Percentiles rank a stretch among this genome's conserved stretches.
Evolutionary conservation across 1,140 invertebrate species (phyloP).

Genomic region (Pseudomyrmex sp.): DNA sequence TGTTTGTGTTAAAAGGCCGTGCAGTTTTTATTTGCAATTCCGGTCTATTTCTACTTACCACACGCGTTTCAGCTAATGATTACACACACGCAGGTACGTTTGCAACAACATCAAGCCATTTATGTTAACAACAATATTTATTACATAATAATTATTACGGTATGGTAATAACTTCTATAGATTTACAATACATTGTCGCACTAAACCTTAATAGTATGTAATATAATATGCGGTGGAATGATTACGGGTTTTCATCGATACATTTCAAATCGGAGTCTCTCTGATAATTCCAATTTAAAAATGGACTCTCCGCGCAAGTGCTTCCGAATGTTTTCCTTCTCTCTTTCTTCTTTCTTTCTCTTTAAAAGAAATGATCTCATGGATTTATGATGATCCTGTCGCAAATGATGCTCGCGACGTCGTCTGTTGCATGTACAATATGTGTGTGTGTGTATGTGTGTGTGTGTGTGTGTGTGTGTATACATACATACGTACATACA

Average conservation of each 20-base stretch:
- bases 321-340: background rate
- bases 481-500: conserved; percentile 5
- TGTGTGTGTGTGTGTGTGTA: background rate
- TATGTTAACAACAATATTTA: conserved; percentile 86
- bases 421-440: conserved; percentile 14
- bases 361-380: too few relatives aligned
- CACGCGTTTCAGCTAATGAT: background rate
- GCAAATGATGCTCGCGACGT: conserved; percentile 41
- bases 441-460: too few relatives aligned
- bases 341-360: too few relatives aligned
- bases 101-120: conserved; percentile 43
- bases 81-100: background rate
- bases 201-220: conserved; percentile 80
- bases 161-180: conserved; percentile 85
- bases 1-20: background rate
- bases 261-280: conserved; percentile 70
- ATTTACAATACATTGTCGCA: conserved; percentile 84
- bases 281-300: conserved; percentile 32
- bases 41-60: too few relatives aligned
- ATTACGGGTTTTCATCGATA: conserved; percentile 82
- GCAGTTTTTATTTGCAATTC: conserved; percentile 20
- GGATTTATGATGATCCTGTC: conserved; percentile 13
- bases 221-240: conserved; percentile 83
- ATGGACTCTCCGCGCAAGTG: conserved; percentile 17
- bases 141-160: conserved; percentile 85